A percentile compares a stretch with the other conserved stretches of the same genome.
Conservation (phyloP, 2,113 vertebrate species). For the Illadopsis cleaveri region DNA sequence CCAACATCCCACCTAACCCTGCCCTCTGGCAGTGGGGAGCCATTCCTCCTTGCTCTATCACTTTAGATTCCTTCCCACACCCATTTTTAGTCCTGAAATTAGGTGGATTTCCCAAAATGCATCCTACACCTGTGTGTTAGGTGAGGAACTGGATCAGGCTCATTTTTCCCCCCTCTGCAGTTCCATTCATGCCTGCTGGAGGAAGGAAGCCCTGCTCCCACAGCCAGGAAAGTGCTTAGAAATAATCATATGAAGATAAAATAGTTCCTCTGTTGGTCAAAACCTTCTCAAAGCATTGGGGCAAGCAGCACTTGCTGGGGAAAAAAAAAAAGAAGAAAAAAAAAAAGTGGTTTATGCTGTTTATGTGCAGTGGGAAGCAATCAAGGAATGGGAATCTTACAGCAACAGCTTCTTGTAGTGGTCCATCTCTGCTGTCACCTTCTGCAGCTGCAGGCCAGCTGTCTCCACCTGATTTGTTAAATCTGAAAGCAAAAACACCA, state of each 20-base stretch:
- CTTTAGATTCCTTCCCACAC: rapidly evolving
- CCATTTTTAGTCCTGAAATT: background rate
- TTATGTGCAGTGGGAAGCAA: background rate
- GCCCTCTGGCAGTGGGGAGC: background rate
- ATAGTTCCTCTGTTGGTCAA: background rate
- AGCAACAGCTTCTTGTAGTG: constrained; percentile 74
- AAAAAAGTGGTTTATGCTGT: background rate
- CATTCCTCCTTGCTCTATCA: background rate
- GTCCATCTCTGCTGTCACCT: constrained; percentile 71
- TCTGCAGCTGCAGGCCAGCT: constrained; percentile 74
- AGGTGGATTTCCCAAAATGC: rapidly evolving
- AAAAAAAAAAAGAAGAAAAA: too few relatives aligned
- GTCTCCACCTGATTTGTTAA: constrained; percentile 76
- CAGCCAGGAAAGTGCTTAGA: background rate
- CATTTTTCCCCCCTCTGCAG: background rate
- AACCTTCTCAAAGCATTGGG: background rate
- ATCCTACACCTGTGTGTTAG: background rate
- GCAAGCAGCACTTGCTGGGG: background rate
- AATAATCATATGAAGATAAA: rapidly evolving
- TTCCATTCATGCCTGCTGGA: background rate
- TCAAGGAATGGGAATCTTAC: constrained; percentile 68
- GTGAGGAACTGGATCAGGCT: background rate
- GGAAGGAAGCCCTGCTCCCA: background rate
- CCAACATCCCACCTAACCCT: rapidly evolving
- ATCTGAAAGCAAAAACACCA: constrained; percentile 71